Conservation (phyloP, 1,140 invertebrate species). For the Drosophila ercepeae region DNA sequence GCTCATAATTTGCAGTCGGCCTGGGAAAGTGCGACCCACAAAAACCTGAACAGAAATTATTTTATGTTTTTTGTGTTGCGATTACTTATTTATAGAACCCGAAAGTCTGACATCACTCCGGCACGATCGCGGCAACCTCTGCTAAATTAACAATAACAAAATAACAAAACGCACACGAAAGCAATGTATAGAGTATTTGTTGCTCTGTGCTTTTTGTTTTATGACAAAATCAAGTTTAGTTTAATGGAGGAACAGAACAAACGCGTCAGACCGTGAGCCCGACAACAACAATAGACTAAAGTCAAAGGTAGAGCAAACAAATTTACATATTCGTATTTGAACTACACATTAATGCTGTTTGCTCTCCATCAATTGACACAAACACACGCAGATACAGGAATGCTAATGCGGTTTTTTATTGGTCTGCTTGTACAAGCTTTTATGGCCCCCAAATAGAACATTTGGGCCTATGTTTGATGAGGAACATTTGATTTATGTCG, state of each 20-base stretch:
- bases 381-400: conserved; percentile 37
- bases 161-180: conserved; percentile 12
- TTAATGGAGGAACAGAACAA: conserved; percentile 47
- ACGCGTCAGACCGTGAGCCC: conserved; percentile 47
- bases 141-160: conserved; percentile 53
- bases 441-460: conserved; percentile 11
- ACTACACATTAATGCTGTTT: conserved; percentile 64
- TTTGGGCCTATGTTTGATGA: conserved; percentile 22
- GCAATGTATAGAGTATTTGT: conserved; percentile 11
- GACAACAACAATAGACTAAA: background rate
- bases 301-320: conserved; percentile 19
- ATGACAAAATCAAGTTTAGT: conserved; percentile 66
- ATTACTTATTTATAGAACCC: conserved; percentile 66
- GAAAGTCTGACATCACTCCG: conserved; percentile 68
- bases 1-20: conserved; percentile 26
- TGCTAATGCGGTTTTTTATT: conserved; percentile 59
- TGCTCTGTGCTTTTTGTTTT: conserved; percentile 33
- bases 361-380: conserved; percentile 51
- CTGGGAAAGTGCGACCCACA: conserved; percentile 54
- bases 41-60: conserved; percentile 46
- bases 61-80: conserved; percentile 31
- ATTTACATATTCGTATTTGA: conserved; percentile 74
- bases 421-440: conserved; percentile 59
- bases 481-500: conserved; percentile 62
- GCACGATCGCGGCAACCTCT: conserved; percentile 57